These are phyloP conservation scores for Menidia menidia DNA, from an alignment of 2,797 vertebrate genomes.

Conservation along the genomic window DNA sequence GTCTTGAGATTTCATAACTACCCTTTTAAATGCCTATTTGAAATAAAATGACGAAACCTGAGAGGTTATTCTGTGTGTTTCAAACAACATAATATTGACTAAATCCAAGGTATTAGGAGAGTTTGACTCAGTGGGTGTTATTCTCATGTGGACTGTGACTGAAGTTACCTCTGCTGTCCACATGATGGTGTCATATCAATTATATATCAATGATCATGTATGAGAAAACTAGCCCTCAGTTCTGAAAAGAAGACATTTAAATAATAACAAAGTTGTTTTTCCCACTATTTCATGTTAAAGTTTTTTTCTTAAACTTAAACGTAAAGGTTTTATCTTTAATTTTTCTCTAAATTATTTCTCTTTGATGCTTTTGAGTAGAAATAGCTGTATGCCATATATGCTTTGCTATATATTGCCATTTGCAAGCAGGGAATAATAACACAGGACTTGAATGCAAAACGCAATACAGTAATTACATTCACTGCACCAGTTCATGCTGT, in stretches of 20 bases:
- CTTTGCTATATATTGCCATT: background rate
- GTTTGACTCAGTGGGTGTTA: background rate
- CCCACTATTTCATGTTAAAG: background rate
- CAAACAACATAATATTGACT: background rate
- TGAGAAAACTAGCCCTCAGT: slow-evolving; percentile 9
- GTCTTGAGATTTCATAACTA: slow-evolving; percentile 22
- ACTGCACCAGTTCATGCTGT: too few relatives aligned
- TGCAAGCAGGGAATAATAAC: background rate
- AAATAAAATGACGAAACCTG: slow-evolving; percentile 41
- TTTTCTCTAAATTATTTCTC: background rate
- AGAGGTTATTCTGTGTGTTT: slow-evolving; percentile 38
- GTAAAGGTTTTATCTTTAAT: background rate
- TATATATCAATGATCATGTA: slow-evolving; percentile 11
- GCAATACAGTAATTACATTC: too few relatives aligned
- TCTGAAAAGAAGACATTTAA: background rate
- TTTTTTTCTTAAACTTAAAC: background rate
- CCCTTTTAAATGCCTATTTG: slow-evolving; percentile 40
- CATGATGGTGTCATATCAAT: slow-evolving; percentile 68
- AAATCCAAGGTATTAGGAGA: background rate
- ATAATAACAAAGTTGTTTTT: background rate
- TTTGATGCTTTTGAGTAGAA: background rate
- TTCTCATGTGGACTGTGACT: slow-evolving; percentile 5
- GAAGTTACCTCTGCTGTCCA: slow-evolving; percentile 63
- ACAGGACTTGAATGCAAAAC: background rate
- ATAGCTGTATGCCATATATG: too few relatives aligned